Conservation (phyloP, 2,113 vertebrate species). For the Galeopterus variegatus region DNA sequence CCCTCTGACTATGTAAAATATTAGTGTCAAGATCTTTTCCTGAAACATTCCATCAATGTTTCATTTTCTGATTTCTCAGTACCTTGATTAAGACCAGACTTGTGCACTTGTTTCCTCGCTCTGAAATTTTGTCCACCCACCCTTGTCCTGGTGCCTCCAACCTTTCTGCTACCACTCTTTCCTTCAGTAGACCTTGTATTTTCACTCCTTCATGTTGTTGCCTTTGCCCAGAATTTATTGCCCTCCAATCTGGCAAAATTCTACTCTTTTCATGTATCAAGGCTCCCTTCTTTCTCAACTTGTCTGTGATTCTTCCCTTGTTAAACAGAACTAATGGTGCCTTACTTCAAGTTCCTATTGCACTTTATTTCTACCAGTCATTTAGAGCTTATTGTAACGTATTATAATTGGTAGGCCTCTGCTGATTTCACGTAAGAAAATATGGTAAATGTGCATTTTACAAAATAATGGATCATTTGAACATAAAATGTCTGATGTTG, state of each 20-base stretch:
- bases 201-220: neutral
- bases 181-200: neutral
- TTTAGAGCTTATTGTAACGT: neutral
- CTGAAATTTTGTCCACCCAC: neutral
- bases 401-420: neutral
- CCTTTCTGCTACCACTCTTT: neutral
- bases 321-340: neutral
- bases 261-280: neutral
- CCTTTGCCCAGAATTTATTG: neutral
- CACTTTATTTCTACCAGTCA: neutral
- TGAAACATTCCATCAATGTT: neutral
- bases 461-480: slow-evolving; percentile 63
- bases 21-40: neutral
- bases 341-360: neutral
- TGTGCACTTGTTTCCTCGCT: neutral
- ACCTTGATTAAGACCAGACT: neutral
- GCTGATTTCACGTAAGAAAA: slow-evolving; percentile 53
- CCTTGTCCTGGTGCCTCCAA: neutral
- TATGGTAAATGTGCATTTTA: neutral
- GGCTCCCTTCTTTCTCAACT: neutral
- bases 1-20: neutral
- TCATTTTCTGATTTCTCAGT: neutral
- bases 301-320: neutral
- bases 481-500: slow-evolving; percentile 69
- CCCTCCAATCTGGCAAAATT: neutral